Evolutionary conservation across 2,888 invertebrate genomes (phyloP).

Genomic region (Tenodera sinensis): DNA sequence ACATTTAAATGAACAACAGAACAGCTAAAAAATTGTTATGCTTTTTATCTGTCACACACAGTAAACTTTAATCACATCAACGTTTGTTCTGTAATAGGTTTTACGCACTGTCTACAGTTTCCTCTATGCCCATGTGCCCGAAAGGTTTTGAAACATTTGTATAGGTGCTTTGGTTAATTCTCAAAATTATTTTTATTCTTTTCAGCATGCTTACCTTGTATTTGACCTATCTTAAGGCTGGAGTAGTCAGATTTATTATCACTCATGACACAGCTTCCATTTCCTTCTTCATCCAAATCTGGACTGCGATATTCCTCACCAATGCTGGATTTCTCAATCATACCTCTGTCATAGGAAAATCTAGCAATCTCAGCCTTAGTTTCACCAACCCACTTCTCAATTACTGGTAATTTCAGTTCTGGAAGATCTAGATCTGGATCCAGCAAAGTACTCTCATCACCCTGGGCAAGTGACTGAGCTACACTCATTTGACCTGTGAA

Average conservation of each 20-base stretch:
- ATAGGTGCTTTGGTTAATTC: no score
- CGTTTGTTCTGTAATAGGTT: no score
- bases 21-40: no score
- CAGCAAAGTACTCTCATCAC: slow-evolving; percentile 42
- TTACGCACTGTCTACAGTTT: no score
- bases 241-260: slow-evolving; percentile 32
- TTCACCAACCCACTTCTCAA: slow-evolving; percentile 28
- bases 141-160: no score
- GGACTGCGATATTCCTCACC: neutral
- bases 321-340: neutral
- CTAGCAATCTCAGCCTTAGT: neutral
- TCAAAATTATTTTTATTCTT: neutral
- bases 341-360: neutral
- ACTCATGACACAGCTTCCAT: slow-evolving; percentile 21
- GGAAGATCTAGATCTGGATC: slow-evolving; percentile 39
- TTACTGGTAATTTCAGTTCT: slow-evolving; percentile 39
- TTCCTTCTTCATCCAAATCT: neutral
- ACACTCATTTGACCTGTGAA: slow-evolving; percentile 48
- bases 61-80: no score
- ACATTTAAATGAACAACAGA: no score
- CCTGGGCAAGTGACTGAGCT: slow-evolving; percentile 41
- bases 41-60: no score
- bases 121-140: no score
- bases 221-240: slow-evolving; percentile 28
- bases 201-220: slow-evolving; percentile 20